These are phyloP conservation scores for Scaptomyza hsui DNA, from an alignment of 1,140 invertebrate genomes.

Conservation along the genomic window DNA sequence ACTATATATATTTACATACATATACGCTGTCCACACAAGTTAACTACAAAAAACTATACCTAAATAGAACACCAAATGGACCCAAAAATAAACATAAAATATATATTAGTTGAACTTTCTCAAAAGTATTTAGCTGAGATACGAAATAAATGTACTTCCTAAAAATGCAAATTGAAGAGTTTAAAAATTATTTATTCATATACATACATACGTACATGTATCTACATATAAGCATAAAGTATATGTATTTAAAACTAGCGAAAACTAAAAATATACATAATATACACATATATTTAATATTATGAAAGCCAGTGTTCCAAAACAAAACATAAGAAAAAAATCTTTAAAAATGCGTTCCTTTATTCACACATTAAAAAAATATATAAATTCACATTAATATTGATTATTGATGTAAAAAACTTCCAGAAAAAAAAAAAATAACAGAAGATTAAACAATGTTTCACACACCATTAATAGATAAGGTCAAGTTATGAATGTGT, in stretches of 20 bases:
- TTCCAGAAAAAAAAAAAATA: too few relatives aligned
- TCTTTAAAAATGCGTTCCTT: slow-evolving; percentile 22
- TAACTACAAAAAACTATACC: slow-evolving; percentile 19
- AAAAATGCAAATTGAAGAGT: too few relatives aligned
- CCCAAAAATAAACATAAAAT: too few relatives aligned
- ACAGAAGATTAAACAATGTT: slow-evolving; percentile 4
- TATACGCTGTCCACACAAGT: slow-evolving; percentile 12
- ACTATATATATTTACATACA: slow-evolving; percentile 22
- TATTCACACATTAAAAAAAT: slow-evolving; percentile 18
- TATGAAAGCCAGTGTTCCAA: slow-evolving; percentile 5
- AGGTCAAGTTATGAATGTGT: not conserved
- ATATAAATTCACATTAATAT: slow-evolving; percentile 20
- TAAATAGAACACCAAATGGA: too few relatives aligned
- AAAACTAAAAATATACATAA: not conserved
- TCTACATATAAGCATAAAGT: slow-evolving; percentile 17
- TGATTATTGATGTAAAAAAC: not conserved
- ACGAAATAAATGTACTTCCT: too few relatives aligned
- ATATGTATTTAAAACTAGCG: slow-evolving; percentile 15
- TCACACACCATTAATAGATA: too few relatives aligned
- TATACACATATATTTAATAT: not conserved
- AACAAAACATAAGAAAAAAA: not conserved
- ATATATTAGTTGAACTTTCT: too few relatives aligned
- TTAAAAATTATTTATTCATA: not conserved
- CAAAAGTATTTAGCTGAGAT: too few relatives aligned
- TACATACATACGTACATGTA: not conserved